Evolutionary conservation across 2,113 vertebrate genomes (phyloP).

Genomic region (Hippocampus mohnikei): DNA sequence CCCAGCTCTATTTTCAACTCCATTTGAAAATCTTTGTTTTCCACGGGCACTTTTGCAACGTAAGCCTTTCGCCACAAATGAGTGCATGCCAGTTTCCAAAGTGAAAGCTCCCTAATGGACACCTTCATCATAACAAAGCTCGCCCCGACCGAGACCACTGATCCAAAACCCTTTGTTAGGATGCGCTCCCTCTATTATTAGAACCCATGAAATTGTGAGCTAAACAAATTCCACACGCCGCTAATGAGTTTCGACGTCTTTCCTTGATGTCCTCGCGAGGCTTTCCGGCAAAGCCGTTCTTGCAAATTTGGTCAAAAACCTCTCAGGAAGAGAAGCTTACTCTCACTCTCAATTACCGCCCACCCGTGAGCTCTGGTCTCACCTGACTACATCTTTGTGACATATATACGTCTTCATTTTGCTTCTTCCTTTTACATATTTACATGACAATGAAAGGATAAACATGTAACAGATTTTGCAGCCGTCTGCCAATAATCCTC

Average conservation of each 20-base stretch:
- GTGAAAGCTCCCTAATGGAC: background rate
- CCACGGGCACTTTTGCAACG: background rate
- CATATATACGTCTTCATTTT: background rate
- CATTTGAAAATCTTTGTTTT: background rate
- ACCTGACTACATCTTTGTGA: background rate
- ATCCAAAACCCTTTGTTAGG: conserved; percentile 30
- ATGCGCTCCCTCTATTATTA: conserved; percentile 22
- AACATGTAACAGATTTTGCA: background rate
- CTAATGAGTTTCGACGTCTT: conserved; percentile 39
- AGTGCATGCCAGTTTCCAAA: background rate
- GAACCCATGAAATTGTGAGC: conserved; percentile 19
- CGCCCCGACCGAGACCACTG: conserved; percentile 26
- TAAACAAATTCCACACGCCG: conserved; percentile 37
- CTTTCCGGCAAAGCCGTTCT: conserved; percentile 41
- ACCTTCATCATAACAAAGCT: conserved; percentile 21
- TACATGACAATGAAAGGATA: background rate
- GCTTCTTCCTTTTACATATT: background rate
- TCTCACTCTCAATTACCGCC: background rate
- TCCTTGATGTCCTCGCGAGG: conserved; percentile 13
- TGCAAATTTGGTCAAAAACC: conserved; percentile 29
- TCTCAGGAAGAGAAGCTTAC: conserved; percentile 13
- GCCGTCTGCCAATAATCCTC: background rate
- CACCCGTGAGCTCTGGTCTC: background rate
- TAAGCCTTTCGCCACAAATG: background rate
- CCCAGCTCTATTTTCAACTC: too few relatives aligned